Evolutionary conservation across 1,140 invertebrate species (phyloP).

Genomic region (Diorhabda carinulata): DNA sequence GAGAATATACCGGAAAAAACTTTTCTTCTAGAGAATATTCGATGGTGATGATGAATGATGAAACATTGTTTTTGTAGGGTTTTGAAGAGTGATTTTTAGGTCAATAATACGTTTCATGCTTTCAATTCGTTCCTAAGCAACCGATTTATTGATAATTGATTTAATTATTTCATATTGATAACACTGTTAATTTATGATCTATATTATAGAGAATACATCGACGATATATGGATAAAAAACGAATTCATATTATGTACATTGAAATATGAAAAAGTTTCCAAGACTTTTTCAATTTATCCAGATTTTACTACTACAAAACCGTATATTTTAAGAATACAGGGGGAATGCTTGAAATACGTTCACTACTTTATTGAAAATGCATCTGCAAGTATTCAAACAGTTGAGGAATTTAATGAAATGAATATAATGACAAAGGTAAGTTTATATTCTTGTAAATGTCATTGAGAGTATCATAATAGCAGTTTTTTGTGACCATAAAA

Average conservation of each 20-base stretch:
- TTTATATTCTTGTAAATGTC: background rate
- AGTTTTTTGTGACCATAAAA: background rate
- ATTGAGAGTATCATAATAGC: background rate
- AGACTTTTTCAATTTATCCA: constrained; percentile 36
- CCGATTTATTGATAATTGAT: background rate
- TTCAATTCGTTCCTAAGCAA: background rate
- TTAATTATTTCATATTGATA: constrained; percentile 7
- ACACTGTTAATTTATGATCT: background rate
- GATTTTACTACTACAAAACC: constrained; percentile 38
- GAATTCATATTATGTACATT: constrained; percentile 38
- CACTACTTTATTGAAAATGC: constrained; percentile 27
- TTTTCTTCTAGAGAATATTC: background rate
- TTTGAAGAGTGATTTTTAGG: background rate
- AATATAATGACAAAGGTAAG: constrained; percentile 30
- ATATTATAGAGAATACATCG: constrained; percentile 38
- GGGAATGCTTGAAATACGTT: constrained; percentile 10
- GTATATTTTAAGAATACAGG: constrained; percentile 24
- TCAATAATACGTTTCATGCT: background rate
- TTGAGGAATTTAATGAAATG: constrained; percentile 25
- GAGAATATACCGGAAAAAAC: background rate
- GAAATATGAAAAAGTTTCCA: constrained; percentile 34
- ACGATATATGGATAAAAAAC: constrained; percentile 40
- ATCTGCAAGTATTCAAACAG: constrained; percentile 22
- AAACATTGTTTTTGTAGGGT: background rate
- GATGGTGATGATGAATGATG: background rate